Conservation (phyloP, 2,797 vertebrate species). For the Darevskia nairensis region DNA sequence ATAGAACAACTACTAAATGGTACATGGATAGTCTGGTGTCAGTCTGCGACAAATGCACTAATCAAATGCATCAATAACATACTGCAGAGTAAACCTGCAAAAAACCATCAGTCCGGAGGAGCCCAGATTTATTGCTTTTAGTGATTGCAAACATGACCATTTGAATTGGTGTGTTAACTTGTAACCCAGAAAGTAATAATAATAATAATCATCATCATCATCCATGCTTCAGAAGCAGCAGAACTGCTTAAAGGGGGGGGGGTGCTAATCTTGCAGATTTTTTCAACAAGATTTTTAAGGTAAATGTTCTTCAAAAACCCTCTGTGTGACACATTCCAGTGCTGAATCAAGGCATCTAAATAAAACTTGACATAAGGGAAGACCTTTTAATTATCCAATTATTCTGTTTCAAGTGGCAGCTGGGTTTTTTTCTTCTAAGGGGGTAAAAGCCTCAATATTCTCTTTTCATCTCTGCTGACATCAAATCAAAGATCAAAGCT, state of each 20-base stretch:
- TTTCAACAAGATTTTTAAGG: conserved; percentile 57
- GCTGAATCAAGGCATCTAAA: conserved; percentile 75
- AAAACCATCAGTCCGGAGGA: neutral
- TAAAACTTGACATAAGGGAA: conserved; percentile 75
- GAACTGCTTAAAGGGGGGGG: neutral
- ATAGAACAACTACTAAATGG: no score
- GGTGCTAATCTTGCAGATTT: conserved; percentile 47
- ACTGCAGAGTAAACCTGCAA: no score
- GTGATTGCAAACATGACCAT: neutral
- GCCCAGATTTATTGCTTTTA: neutral
- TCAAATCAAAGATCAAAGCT: conserved; percentile 75
- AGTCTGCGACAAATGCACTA: no score
- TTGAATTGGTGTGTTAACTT: no score
- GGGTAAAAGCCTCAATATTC: conserved; percentile 72
- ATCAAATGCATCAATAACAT: no score
- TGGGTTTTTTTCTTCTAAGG: conserved; percentile 42
- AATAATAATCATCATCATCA: no score
- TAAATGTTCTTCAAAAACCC: conserved; percentile 56
- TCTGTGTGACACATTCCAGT: conserved; percentile 74
- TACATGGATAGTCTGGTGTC: no score
- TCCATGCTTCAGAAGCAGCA: neutral
- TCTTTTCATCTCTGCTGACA: conserved; percentile 70
- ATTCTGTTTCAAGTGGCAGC: conserved; percentile 76
- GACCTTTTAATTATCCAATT: conserved; percentile 81
- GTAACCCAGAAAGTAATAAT: neutral